These are phyloP conservation scores for Daktulosphaira vitifoliae DNA, from an alignment of 1,140 invertebrate species.

Conservation along the genomic window DNA sequence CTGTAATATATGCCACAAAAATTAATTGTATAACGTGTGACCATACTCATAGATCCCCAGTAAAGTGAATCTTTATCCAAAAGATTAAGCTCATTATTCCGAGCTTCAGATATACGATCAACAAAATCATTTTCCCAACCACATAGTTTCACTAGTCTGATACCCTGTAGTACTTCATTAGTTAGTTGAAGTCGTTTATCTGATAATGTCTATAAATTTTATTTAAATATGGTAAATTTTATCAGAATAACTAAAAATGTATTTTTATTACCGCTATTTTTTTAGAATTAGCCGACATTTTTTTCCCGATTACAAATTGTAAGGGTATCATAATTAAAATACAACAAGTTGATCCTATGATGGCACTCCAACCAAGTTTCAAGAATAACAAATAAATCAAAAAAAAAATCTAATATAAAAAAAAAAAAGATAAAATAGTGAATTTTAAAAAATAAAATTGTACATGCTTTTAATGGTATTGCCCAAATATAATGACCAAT, in stretches of 20 bases:
- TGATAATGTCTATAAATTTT: constrained; percentile 50
- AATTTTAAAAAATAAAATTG: neutral
- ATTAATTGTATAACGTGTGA: too few relatives aligned
- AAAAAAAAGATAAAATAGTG: neutral
- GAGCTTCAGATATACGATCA: constrained; percentile 53
- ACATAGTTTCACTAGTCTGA: constrained; percentile 70
- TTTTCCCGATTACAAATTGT: constrained; percentile 61
- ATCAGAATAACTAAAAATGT: neutral
- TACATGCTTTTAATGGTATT: constrained; percentile 67
- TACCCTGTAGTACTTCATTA: constrained; percentile 71
- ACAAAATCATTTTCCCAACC: constrained; percentile 71
- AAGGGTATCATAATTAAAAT: constrained; percentile 60
- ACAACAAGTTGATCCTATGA: constrained; percentile 63
- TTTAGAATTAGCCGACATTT: constrained; percentile 61
- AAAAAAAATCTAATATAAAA: constrained; percentile 52
- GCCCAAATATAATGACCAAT: constrained; percentile 80
- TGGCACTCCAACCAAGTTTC: constrained; percentile 67
- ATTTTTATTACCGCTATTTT: constrained; percentile 35
- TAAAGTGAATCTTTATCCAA: constrained; percentile 65
- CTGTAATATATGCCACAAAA: too few relatives aligned
- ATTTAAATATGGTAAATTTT: neutral
- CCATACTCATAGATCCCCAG: constrained; percentile 63
- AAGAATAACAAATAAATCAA: constrained; percentile 65
- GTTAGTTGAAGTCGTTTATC: constrained; percentile 66
- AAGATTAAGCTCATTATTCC: constrained; percentile 61